A percentile compares a stretch with the other conserved stretches of the same genome.
Evolutionary conservation across 1,140 invertebrate species (phyloP).

Genomic region (Alviniconcha marisindica): DNA sequence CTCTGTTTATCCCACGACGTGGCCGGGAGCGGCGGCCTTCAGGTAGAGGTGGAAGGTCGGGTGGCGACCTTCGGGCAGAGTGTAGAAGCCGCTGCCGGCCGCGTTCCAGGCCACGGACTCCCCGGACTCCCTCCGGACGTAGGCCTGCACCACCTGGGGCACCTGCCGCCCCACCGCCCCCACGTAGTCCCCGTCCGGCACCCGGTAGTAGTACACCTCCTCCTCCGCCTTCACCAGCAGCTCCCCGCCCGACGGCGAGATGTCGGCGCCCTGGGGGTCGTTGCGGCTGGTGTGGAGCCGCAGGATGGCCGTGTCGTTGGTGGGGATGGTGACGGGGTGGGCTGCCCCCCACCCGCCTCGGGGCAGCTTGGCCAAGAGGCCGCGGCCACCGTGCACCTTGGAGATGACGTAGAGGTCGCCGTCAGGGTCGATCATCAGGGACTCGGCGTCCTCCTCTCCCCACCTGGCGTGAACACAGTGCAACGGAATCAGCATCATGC

Average conservation of each 20-base stretch:
- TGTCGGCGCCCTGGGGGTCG: constrained; percentile 59
- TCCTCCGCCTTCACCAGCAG: constrained; percentile 56
- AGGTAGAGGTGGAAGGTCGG: constrained; percentile 20
- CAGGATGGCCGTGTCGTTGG: constrained; percentile 47
- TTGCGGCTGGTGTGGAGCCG: constrained; percentile 45
- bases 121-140: constrained; percentile 46
- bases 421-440: constrained; percentile 55
- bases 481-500: no score
- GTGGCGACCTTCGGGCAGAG: constrained; percentile 27
- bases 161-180: constrained; percentile 12
- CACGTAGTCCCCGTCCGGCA: constrained; percentile 49
- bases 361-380: constrained; percentile 53
- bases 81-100: constrained; percentile 56
- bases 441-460: constrained; percentile 58
- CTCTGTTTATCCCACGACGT: not conserved
- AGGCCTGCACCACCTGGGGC: constrained; percentile 37
- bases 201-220: constrained; percentile 16
- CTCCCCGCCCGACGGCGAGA: constrained; percentile 58
- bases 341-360: constrained; percentile 49
- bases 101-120: constrained; percentile 56
- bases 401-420: constrained; percentile 60
- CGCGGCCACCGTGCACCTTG: constrained; percentile 52
- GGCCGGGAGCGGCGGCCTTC: not conserved
- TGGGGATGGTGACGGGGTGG: constrained; percentile 27
- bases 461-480: no score